Evolutionary conservation across 2,888 invertebrate species (phyloP).

Genomic region (Miltochrista miniata): DNA sequence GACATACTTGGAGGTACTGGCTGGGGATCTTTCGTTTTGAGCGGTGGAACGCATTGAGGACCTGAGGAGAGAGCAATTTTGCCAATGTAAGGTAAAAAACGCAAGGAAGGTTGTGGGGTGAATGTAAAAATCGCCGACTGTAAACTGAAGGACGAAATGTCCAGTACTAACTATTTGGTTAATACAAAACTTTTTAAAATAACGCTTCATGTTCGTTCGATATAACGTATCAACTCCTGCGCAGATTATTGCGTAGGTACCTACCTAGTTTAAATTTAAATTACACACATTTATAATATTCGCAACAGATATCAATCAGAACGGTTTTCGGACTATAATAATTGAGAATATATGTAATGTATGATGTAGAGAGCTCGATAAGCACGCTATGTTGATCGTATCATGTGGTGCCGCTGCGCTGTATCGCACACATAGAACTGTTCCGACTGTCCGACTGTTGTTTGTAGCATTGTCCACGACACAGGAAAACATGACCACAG

Average conservation of each 20-base stretch:
- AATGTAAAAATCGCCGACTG: too few species aligned
- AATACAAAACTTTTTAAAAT: not conserved
- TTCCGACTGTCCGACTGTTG: constrained; percentile 53
- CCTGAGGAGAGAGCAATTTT: too few species aligned
- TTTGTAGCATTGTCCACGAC: constrained; percentile 56
- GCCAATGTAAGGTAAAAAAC: too few species aligned
- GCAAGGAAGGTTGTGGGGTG: too few species aligned
- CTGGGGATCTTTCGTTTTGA: too few species aligned
- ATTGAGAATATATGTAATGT: constrained; percentile 42
- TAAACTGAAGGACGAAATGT: too few species aligned
- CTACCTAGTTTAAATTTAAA: not conserved
- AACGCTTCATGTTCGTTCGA: not conserved
- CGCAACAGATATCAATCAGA: constrained; percentile 32
- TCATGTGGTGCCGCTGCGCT: too few species aligned
- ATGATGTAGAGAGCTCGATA: constrained; percentile 48
- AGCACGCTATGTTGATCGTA: constrained; percentile 52
- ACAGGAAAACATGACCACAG: constrained; percentile 59
- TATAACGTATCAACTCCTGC: not conserved
- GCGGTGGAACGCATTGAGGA: too few species aligned
- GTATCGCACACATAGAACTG: constrained; percentile 43
- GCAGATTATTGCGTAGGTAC: too few species aligned
- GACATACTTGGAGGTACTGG: too few species aligned
- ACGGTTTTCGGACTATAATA: constrained; percentile 33
- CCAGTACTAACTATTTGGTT: too few species aligned
- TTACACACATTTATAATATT: not conserved